phyloP scores from a whole-genome alignment of 2,888 invertebrate genomes.

The Thera britannica region DNA sequence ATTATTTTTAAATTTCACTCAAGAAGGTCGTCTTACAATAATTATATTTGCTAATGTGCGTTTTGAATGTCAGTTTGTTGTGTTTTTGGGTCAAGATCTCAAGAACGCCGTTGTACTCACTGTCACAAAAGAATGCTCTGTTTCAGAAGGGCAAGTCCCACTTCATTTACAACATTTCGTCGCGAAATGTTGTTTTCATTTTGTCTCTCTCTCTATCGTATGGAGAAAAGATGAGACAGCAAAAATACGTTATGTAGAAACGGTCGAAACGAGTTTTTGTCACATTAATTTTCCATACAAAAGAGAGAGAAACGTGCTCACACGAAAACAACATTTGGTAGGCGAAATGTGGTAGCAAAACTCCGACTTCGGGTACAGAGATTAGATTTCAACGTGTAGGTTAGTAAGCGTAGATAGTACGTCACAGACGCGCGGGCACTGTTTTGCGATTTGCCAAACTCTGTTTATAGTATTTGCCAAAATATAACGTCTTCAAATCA shows the following conservation, averaged over 20 bases:
- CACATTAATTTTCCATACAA: no score
- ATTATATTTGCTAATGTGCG: neutral
- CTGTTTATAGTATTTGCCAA: conserved; percentile 67
- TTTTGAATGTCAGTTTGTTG: conserved; percentile 8
- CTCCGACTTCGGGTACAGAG: conserved; percentile 29
- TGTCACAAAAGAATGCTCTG: conserved; percentile 42
- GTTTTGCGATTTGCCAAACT: conserved; percentile 67
- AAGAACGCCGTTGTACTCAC: conserved; percentile 1
- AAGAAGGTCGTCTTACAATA: conserved; percentile 5
- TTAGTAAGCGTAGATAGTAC: conserved; percentile 46
- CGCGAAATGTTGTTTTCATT: no score
- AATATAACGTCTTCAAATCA: conserved; percentile 66
- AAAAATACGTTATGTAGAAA: no score
- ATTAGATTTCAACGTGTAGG: conserved; percentile 42
- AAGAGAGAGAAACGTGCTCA: no score
- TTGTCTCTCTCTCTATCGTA: no score
- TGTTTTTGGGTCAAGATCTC: conserved; percentile 9
- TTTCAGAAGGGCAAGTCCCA: conserved; percentile 17
- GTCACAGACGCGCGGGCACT: conserved; percentile 48
- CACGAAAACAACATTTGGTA: no score
- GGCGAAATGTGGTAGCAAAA: no score
- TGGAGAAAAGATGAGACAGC: no score
- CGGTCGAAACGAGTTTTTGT: no score
- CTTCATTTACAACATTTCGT: no score
- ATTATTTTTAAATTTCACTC: conserved; percentile 1